Conservation (phyloP, 2,797 vertebrate species). For the Podarcis lilfordi region DNA sequence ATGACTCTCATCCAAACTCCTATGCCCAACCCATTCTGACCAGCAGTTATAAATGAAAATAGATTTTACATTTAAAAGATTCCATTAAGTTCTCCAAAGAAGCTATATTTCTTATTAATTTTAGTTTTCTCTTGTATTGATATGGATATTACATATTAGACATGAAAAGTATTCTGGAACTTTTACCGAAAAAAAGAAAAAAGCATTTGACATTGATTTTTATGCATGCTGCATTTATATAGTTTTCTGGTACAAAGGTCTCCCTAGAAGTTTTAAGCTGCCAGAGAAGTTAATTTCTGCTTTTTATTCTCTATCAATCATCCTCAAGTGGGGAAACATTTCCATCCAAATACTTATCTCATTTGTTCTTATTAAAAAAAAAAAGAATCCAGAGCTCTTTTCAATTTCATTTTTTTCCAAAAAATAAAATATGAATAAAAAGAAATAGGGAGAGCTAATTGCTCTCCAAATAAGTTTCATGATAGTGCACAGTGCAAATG, state of each 20-base stretch:
- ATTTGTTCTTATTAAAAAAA: constrained; percentile 14
- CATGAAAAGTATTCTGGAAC: background rate
- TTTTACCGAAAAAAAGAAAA: background rate
- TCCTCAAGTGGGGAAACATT: background rate
- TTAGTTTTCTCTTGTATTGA: background rate
- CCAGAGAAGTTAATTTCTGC: constrained; percentile 16
- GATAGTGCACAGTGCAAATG: constrained; percentile 2
- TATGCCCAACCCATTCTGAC: background rate
- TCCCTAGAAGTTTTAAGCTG: constrained; percentile 18
- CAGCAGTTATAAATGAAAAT: constrained; percentile 25
- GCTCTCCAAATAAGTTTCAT: constrained; percentile 27
- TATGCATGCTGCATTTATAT: background rate
- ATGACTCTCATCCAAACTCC: background rate
- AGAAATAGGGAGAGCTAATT: constrained; percentile 11
- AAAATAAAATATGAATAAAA: constrained; percentile 23
- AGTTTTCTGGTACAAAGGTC: constrained; percentile 16
- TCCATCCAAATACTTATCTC: background rate
- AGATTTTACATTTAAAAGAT: constrained; percentile 34
- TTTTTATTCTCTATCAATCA: constrained; percentile 9
- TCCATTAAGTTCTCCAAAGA: constrained; percentile 7
- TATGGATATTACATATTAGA: background rate
- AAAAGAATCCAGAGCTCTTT: background rate
- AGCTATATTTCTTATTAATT: constrained; percentile 22
- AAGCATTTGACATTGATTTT: constrained; percentile 19
- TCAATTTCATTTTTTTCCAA: background rate